Conservation (phyloP, 2,113 vertebrate species). For the Colistium nudipinnis region DNA sequence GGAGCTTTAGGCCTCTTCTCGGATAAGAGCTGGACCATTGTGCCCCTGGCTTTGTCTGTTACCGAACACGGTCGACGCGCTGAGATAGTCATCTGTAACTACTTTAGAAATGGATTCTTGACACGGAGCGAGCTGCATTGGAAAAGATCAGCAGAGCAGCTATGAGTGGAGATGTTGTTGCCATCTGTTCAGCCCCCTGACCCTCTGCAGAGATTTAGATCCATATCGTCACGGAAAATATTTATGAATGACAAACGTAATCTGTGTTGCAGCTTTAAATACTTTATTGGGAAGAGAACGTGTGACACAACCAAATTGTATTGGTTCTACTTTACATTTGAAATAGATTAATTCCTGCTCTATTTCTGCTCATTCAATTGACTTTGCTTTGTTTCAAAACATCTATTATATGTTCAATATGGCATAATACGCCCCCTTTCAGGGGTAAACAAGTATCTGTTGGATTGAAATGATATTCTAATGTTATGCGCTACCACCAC, state of each 20-base stretch:
- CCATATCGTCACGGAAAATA: conserved; percentile 5
- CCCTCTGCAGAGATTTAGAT: conserved; percentile 11
- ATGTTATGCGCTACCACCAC: conserved; percentile 3
- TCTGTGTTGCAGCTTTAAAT: background rate
- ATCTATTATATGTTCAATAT: conserved; percentile 15
- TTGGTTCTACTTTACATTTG: background rate
- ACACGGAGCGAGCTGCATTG: conserved; percentile 45
- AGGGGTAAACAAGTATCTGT: conserved; percentile 15
- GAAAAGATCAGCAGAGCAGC: conserved; percentile 48
- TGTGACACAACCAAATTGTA: background rate
- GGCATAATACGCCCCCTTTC: conserved; percentile 8
- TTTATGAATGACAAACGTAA: conserved; percentile 4
- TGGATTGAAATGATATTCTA: too few species aligned
- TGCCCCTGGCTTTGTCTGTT: conserved; percentile 43
- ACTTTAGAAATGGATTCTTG: conserved; percentile 49
- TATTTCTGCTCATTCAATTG: background rate
- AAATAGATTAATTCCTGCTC: background rate
- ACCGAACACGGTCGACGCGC: conserved; percentile 30
- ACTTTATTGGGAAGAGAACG: background rate
- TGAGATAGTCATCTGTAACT: conserved; percentile 67
- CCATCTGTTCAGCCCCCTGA: conserved; percentile 63
- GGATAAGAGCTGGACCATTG: conserved; percentile 63
- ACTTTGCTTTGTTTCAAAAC: too few species aligned
- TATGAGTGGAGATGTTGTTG: conserved; percentile 43
- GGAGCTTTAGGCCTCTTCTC: conserved; percentile 58